Percentiles rank a stretch among this genome's conserved stretches.
Evolutionary conservation across 1,140 invertebrate species (phyloP).

Genomic region (Microvelia longipes): DNA sequence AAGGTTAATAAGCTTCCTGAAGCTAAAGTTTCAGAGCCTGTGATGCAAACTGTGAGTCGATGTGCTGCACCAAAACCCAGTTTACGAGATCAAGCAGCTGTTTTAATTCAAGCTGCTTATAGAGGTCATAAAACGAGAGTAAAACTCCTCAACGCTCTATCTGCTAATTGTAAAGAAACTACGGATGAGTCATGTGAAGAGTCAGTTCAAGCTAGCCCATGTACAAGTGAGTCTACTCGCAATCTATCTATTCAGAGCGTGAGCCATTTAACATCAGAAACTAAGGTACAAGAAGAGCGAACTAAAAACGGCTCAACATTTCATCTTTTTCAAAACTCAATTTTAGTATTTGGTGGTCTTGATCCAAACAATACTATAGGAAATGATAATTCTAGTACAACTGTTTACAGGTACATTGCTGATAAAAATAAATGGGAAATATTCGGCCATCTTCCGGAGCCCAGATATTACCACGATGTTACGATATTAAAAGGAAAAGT

Average conservation of each 20-base stretch:
- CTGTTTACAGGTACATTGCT: slow-evolving; percentile 39
- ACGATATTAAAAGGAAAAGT: slow-evolving; percentile 38
- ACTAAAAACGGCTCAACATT: not conserved
- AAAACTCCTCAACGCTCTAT: slow-evolving; percentile 30
- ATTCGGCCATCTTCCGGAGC: slow-evolving; percentile 40
- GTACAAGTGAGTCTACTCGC: not conserved
- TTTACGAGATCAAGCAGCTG: slow-evolving; percentile 37
- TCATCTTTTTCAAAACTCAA: slow-evolving; percentile 28
- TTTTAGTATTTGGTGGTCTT: slow-evolving; percentile 41
- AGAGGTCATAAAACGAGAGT: slow-evolving; percentile 50
- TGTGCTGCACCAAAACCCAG: not conserved
- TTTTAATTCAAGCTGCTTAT: slow-evolving; percentile 53
- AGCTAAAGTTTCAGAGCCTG: not conserved
- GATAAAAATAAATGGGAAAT: slow-evolving; percentile 39
- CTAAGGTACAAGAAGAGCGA: not conserved
- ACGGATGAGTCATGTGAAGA: not conserved
- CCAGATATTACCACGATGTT: slow-evolving; percentile 40
- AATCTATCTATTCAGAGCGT: not conserved
- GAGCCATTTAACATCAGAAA: not conserved
- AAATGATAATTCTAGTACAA: slow-evolving; percentile 35
- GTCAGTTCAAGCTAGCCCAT: not conserved
- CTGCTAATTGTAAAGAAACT: not conserved
- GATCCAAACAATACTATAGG: slow-evolving; percentile 34
- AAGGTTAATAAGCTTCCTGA: not conserved
- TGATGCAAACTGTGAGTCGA: not conserved